Percentiles rank a stretch among this genome's conserved stretches.
Conservation (phyloP, 2,888 invertebrate genomes). For the Pinctada fucata region DNA sequence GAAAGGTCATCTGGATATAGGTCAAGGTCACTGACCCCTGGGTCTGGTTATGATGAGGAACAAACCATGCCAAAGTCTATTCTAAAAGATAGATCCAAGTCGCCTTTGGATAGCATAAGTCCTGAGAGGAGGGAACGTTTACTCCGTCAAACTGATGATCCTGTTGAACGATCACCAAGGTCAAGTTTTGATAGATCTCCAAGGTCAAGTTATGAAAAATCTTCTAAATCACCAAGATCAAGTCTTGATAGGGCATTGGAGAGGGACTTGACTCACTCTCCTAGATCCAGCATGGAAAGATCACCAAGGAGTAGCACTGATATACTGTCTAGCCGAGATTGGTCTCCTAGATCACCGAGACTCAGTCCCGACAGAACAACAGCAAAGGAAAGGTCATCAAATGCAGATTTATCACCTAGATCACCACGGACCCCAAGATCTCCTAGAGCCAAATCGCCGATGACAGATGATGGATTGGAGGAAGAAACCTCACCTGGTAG, state of each 20-base stretch:
- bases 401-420: constrained; percentile 28
- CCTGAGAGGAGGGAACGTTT: constrained; percentile 27
- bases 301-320: constrained; percentile 22
- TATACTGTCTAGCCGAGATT: constrained; percentile 6
- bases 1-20: constrained; percentile 33
- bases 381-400: constrained; percentile 19
- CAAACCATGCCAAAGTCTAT: constrained; percentile 45
- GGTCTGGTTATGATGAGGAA: constrained; percentile 49
- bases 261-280: constrained; percentile 2
- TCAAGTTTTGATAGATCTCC: constrained; percentile 15
- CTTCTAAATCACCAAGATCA: neutral
- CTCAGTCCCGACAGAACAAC: constrained; percentile 32
- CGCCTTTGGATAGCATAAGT: constrained; percentile 26
- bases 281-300: constrained; percentile 8
- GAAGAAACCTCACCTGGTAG: constrained; percentile 32
- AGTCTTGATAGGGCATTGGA: constrained; percentile 14
- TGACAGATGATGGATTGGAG: constrained; percentile 7
- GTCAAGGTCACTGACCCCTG: constrained; percentile 46
- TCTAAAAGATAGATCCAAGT: constrained; percentile 31
- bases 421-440: constrained; percentile 31
- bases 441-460: constrained; percentile 27
- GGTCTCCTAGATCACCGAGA: constrained; percentile 27
- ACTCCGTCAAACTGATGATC: constrained; percentile 4
- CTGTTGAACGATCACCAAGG: neutral
- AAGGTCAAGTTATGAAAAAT: constrained; percentile 11